phyloP scores from a whole-genome alignment of 2,888 invertebrate genomes.

The Stenodema calcarata region DNA sequence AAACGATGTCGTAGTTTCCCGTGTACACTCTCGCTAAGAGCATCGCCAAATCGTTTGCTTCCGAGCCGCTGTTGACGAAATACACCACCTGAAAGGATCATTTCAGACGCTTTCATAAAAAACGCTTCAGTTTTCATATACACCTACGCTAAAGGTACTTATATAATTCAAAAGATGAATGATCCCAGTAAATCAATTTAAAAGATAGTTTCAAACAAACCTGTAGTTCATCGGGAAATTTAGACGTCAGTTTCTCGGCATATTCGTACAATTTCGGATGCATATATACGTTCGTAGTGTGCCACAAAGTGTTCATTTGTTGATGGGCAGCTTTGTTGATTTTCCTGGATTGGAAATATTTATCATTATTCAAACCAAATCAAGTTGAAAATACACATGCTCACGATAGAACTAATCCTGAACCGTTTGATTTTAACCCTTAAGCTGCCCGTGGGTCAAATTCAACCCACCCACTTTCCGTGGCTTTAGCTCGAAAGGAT shows the following conservation, averaged over 20 bases:
- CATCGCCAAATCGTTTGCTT: conserved; percentile 94
- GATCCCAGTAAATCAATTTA: too few species aligned
- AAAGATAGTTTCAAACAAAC: conserved; percentile 63
- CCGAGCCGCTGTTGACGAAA: conserved; percentile 95
- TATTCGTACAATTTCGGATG: conserved; percentile 92
- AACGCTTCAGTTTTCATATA: too few species aligned
- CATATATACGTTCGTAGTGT: conserved; percentile 90
- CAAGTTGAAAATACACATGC: too few species aligned
- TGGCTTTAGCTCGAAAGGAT: too few species aligned
- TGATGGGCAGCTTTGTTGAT: conserved; percentile 78
- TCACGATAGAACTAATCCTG: too few species aligned
- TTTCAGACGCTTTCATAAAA: too few species aligned
- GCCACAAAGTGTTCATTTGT: conserved; percentile 85
- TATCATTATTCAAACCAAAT: too few species aligned
- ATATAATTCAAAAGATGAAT: too few species aligned
- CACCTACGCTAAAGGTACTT: too few species aligned
- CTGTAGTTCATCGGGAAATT: conserved; percentile 85
- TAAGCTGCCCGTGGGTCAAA: too few species aligned
- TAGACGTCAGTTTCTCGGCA: conserved; percentile 78
- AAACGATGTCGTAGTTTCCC: conserved; percentile 81
- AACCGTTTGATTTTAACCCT: too few species aligned
- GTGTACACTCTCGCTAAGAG: conserved; percentile 85
- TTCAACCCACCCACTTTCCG: too few species aligned
- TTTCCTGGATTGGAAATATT: conserved; percentile 68
- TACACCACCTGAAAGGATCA: conserved; percentile 75